A percentile compares a stretch with the other conserved stretches of the same genome.
Conservation (phyloP, 2,113 vertebrate species). For the Litocranius walleri region DNA sequence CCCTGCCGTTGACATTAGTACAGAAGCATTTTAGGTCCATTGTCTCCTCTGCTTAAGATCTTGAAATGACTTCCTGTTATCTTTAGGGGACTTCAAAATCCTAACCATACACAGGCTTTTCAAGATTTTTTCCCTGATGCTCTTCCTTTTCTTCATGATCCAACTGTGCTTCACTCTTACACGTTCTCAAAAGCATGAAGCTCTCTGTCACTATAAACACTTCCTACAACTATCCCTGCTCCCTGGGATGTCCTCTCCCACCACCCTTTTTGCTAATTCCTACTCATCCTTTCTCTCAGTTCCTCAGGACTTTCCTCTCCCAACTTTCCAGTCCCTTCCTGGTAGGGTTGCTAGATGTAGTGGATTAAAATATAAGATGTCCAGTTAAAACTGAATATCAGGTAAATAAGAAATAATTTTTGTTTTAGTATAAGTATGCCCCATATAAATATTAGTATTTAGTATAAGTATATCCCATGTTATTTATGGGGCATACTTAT, state of each 20-base stretch:
- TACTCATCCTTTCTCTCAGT: not conserved
- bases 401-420: not conserved
- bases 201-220: not conserved
- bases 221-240: not conserved
- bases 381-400: not conserved
- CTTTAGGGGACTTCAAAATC: not conserved
- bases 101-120: not conserved
- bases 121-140: not conserved
- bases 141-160: not conserved
- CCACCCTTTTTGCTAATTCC: not conserved
- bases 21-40: not conserved
- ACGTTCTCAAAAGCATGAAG: not conserved
- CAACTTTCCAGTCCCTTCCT: not conserved
- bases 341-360: not conserved
- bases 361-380: not conserved
- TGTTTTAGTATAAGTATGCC: not conserved
- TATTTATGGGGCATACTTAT: not conserved
- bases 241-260: not conserved
- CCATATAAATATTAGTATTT: not conserved
- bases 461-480: not conserved
- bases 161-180: not conserved
- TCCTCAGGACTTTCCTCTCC: not conserved
- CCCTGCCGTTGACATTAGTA: not conserved
- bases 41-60: not conserved
- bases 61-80: not conserved